Evolutionary conservation across 2,113 vertebrate genomes (phyloP), one percentile per base, ranked within the genome.

Genomic region (Notarius lentiginosus): DNA sequence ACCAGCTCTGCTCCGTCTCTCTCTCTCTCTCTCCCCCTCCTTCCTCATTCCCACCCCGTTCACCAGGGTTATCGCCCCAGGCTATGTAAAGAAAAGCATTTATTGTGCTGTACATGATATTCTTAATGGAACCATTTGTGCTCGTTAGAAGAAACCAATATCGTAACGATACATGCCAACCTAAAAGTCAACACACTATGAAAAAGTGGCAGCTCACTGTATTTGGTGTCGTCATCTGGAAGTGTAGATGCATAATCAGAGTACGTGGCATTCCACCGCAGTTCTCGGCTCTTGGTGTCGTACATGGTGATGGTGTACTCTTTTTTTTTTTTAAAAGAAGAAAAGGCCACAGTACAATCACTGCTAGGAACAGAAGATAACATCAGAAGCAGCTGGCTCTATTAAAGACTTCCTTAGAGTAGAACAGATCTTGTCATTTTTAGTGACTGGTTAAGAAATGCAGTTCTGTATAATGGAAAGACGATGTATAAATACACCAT

Each of bases 271-370:
- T 99, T 99, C 98, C 98, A 99, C 51, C 97, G 96, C 87, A 99
- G 93, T 93, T 99, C 98, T 55, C 97, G 95, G 91, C 95, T 98
- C 91, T 99, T 99, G 87, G 97, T 99, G 95, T 99, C 98, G 2
- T 98, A 99, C 98, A 99, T 99, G 56, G 98, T 99, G 93, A 99
- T 99, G 8, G 98, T 99, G 84, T 99, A 99, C 86, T 99, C 98
- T 99, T 88, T 15, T 84, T 41, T 41, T 41, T 41, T 41, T 41
- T 41, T 41, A 93, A 14, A 1, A 20, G 22, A 81, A 2, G 47
- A 15, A 15, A n/a, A 27, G 14, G 12, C 5, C 5, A 17, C 68
- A 72, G 18, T 34, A 17, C 15, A 17, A 7, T 72, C 68, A 41
- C 1, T 2, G 30, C 15, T 75, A 73, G 34, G 34, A 47, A 73